Conservation (phyloP, 2,797 vertebrate species). For the Chelmon rostratus region DNA sequence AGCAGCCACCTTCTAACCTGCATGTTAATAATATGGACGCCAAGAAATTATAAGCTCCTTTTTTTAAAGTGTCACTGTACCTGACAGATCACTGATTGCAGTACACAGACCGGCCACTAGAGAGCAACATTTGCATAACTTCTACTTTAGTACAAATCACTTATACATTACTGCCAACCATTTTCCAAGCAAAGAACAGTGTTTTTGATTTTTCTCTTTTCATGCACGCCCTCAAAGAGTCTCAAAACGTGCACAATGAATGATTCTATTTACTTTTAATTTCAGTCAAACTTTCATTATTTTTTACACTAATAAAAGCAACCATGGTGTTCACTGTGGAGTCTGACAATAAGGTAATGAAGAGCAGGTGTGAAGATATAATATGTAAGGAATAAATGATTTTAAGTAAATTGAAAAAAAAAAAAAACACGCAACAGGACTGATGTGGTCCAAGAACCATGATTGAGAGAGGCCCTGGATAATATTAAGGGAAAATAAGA, state of each 20-base stretch:
- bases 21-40: not conserved
- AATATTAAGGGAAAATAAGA: not conserved
- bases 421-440: not conserved
- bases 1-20: not conserved
- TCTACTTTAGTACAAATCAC: not conserved
- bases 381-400: not conserved
- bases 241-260: not conserved
- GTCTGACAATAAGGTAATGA: not conserved
- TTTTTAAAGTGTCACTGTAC: not conserved
- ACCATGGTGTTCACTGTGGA: not conserved
- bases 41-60: slow-evolving; percentile 9
- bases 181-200: not conserved
- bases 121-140: slow-evolving; percentile 11
- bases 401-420: not conserved
- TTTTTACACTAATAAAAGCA: not conserved
- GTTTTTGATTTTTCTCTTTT: not conserved
- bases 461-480: not conserved
- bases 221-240: not conserved
- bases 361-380: not conserved
- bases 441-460: not conserved
- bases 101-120: slow-evolving; percentile 43
- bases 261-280: not conserved
- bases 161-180: not conserved
- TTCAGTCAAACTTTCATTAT: not conserved
- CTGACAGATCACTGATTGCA: slow-evolving; percentile 9